These are phyloP conservation scores for Halcyon malimbica DNA, from an alignment of 2,113 vertebrate species.

Conservation along the genomic window DNA sequence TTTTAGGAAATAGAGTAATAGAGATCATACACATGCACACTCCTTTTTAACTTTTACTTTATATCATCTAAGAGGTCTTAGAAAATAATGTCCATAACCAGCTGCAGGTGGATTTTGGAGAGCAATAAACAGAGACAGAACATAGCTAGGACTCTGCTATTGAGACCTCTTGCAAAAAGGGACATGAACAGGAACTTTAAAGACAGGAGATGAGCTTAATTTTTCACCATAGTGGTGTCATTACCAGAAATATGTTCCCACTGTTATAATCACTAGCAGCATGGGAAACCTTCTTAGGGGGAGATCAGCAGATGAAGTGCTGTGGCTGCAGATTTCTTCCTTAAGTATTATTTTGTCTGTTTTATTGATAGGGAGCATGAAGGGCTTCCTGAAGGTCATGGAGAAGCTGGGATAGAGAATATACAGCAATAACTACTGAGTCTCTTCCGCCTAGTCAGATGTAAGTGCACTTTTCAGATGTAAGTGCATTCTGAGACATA, in stretches of 20 bases:
- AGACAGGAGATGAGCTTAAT: background rate
- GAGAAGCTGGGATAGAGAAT: background rate
- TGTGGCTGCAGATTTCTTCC: slow-evolving; percentile 21
- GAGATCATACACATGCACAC: background rate
- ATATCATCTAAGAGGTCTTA: background rate
- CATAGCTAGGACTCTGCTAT: background rate
- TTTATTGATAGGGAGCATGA: slow-evolving; percentile 3
- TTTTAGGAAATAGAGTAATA: background rate
- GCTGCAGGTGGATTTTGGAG: background rate
- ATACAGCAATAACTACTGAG: accelerated
- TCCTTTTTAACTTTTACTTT: background rate
- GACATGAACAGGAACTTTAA: background rate
- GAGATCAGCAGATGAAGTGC: background rate
- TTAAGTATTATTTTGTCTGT: slow-evolving; percentile 25
- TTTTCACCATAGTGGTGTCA: background rate
- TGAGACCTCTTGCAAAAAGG: slow-evolving; percentile 4
- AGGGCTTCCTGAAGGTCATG: slow-evolving; percentile 5
- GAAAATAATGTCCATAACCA: background rate
- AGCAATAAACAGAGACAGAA: background rate
- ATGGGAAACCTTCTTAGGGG: background rate
- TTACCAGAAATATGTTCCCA: background rate
- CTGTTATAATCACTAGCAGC: background rate
- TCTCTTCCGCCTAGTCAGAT: background rate
- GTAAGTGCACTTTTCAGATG: background rate
- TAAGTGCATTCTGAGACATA: background rate